These are phyloP conservation scores for Epicampocera succincta DNA, from an alignment of 2,888 invertebrate species.

Conservation along the genomic window DNA sequence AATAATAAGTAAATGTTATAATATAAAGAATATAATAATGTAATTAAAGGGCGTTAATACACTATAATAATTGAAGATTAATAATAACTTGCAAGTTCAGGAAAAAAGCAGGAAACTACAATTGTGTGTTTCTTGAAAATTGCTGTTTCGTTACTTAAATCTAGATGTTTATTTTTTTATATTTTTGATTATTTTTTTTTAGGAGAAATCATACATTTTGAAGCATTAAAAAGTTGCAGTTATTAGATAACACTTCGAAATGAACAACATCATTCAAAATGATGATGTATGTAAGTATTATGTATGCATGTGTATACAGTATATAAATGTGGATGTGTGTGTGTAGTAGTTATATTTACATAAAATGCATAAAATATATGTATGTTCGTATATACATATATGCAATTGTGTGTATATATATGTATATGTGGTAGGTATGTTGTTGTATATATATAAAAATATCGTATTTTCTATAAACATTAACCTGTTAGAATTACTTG, in stretches of 20 bases:
- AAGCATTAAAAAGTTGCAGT: constrained; percentile 26
- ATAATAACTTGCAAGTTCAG: constrained; percentile 46
- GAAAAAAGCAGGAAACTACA: constrained; percentile 56
- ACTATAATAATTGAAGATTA: constrained; percentile 38
- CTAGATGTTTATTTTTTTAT: constrained; percentile 8
- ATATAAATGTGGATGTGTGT: constrained; percentile 13
- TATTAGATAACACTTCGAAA: constrained; percentile 17
- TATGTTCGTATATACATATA: constrained; percentile 24
- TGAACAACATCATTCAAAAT: constrained; percentile 44
- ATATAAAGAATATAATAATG: constrained; percentile 49
- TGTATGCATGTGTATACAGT: constrained; percentile 22
- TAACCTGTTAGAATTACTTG: constrained; percentile 68
- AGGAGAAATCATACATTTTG: constrained; percentile 35
- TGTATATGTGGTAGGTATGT: constrained; percentile 42
- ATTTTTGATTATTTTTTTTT: constrained; percentile 45
- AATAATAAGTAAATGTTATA: constrained; percentile 55
- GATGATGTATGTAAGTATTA: constrained; percentile 22
- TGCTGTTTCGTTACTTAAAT: constrained; percentile 26
- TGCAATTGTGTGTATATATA: constrained; percentile 39
- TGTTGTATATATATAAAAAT: constrained; percentile 67
- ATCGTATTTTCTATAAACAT: constrained; percentile 63
- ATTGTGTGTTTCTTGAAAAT: constrained; percentile 12
- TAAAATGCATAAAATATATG: constrained; percentile 64
- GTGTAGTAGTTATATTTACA: constrained; percentile 62
- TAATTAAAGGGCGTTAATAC: constrained; percentile 56